These are phyloP conservation scores for Scaptomyza caliginosa DNA, from an alignment of 2,888 invertebrate genomes.

Conservation along the genomic window DNA sequence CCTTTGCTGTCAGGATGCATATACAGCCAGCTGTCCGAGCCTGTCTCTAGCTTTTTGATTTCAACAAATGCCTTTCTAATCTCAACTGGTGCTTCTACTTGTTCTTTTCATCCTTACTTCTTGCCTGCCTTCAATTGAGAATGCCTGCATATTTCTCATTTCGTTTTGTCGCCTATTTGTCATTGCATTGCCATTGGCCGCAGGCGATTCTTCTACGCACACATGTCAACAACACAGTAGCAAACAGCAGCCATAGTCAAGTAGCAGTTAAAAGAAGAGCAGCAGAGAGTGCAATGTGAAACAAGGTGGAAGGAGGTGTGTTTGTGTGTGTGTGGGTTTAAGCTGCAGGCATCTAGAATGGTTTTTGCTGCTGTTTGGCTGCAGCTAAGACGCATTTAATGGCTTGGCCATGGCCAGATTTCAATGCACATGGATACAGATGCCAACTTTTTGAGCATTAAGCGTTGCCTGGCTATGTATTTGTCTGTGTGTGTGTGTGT, in stretches of 20 bases:
- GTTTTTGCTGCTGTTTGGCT: conserved; percentile 14
- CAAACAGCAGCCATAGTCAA: conserved; percentile 21
- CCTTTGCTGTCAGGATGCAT: conserved; percentile 44
- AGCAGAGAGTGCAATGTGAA: background rate
- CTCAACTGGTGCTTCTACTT: conserved; percentile 51
- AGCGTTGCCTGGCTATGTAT: conserved; percentile 29
- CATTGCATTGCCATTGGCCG: conserved; percentile 68
- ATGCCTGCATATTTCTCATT: conserved; percentile 73
- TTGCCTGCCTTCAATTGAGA: conserved; percentile 3
- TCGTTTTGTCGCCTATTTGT: conserved; percentile 80
- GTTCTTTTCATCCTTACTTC: background rate
- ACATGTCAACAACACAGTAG: conserved; percentile 70
- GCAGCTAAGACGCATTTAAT: conserved; percentile 50
- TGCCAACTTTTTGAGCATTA: conserved; percentile 20
- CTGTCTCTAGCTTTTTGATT: conserved; percentile 70
- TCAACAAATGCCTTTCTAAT: conserved; percentile 77
- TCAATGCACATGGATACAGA: conserved; percentile 27
- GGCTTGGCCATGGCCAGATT: conserved; percentile 47
- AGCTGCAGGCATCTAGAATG: conserved; percentile 37
- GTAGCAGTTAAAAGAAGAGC: background rate
- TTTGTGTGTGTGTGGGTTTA: background rate
- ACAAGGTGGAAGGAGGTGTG: background rate
- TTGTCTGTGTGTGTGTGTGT: conserved; percentile 2
- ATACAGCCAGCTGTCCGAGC: conserved; percentile 34
- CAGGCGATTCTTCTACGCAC: conserved; percentile 59